Conservation (phyloP, 2,113 vertebrate genomes). For the Pica pica region DNA sequence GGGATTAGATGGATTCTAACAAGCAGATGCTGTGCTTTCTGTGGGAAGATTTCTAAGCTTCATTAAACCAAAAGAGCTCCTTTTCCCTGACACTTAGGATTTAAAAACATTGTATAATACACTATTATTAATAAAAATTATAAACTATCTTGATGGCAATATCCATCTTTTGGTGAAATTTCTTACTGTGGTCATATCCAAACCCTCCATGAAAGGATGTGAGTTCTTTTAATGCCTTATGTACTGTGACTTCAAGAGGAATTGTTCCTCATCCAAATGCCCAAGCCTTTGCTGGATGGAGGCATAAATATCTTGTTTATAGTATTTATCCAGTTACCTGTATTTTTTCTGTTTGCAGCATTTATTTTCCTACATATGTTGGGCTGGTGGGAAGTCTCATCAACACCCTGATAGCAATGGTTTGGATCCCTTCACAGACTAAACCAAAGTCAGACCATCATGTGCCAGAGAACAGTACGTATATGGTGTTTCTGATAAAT, state of each 20-base stretch:
- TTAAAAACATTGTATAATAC: background rate
- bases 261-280: background rate
- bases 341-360: conserved; percentile 65
- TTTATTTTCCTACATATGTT: conserved; percentile 67
- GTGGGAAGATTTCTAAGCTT: background rate
- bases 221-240: background rate
- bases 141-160: background rate
- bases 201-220: background rate
- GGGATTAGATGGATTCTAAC: background rate
- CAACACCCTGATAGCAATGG: conserved; percentile 74
- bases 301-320: background rate
- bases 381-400: conserved; percentile 75
- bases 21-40: background rate
- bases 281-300: background rate
- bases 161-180: background rate
- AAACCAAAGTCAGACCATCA: conserved; percentile 60
- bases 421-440: conserved; percentile 80
- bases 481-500: background rate
- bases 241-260: background rate
- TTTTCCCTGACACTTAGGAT: background rate
- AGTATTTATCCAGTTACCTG: background rate
- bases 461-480: conserved; percentile 65
- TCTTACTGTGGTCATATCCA: background rate
- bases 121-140: background rate
- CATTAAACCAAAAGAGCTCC: background rate